Base-by-base conservation (phyloP, 2,888 invertebrate genomes). In the Brachycybe producta region DNA sequence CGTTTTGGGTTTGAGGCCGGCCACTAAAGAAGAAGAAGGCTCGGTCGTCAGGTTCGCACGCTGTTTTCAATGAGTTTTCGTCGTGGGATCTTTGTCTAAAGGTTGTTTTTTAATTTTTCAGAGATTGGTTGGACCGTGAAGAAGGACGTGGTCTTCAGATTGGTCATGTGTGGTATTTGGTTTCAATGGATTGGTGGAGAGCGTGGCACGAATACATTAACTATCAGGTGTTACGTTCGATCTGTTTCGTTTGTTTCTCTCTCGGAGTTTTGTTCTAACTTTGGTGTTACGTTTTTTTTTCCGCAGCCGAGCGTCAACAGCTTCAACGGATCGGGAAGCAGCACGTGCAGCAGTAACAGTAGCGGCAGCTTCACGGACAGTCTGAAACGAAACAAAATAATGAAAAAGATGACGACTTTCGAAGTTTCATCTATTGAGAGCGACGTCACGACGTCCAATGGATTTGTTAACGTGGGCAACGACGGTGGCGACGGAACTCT, bases 81-180 rank as follows among this genome's bases (percentile, higher is more conserved):
- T 23, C 40, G 4, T 4, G 27, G 40, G 19, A 26, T 19, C 8
- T n/a, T 30, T 8, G 32, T 30, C 38, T 38, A 11, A 38, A n/a
- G 7, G 5, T 44, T 43, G 28, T 26, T 44, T 44, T 38, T 44
- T 11, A 13, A n/a, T 32, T 15, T 56, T 56, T 82, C 11, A 75
- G 79, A 54, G 82, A 84, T 1, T 91, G 90, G 90, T 64, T 88
- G 54, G 75, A 79, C 2, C 74, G 90, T 36, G 85, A 84, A 64
- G 79, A 80, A 57, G 71, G 75, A 41, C 75, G 84, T 40, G 84
- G 85, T 0, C 79, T 82, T 63, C 70, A 77, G 40, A 78, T 82
- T 49, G 87, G 86, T 0, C 86, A 88, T 69, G 82, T 85, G 68
- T 90, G 88, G 87, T 90, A 87, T 73, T 75, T 91, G 55, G 76